Percentiles rank a stretch among this genome's conserved stretches.
phyloP scores from a whole-genome alignment of 2,888 invertebrate species.

The Acleris holmiana region DNA sequence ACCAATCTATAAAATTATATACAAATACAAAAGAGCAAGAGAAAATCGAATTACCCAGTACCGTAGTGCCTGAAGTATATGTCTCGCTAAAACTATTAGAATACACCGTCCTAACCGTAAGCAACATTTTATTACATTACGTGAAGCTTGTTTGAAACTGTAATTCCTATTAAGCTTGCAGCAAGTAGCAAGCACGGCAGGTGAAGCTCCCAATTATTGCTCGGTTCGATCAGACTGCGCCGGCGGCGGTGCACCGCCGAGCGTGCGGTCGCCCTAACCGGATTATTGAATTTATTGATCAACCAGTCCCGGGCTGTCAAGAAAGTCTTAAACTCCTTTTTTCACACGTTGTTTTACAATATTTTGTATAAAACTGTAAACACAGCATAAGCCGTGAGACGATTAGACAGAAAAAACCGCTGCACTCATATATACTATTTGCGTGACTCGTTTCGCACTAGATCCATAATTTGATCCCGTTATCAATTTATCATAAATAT shows the following conservation, averaged over 20 bases:
- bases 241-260: constrained; percentile 49
- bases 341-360: background rate
- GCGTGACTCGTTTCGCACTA: too few species aligned
- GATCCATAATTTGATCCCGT: too few species aligned
- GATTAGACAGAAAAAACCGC: too few species aligned
- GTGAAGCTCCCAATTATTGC: constrained; percentile 71
- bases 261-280: constrained; percentile 72
- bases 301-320: constrained; percentile 45
- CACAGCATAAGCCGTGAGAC: too few species aligned
- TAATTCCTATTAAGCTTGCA: constrained; percentile 4
- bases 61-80: background rate
- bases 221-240: constrained; percentile 69
- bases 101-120: background rate
- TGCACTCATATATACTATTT: too few species aligned
- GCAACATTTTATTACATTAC: background rate
- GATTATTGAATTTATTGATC: constrained; percentile 71
- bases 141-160: constrained; percentile 10
- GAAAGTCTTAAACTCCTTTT: background rate
- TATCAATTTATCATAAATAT: too few species aligned
- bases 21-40: too few species aligned
- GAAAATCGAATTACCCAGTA: too few species aligned
- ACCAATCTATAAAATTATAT: too few species aligned
- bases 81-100: background rate
- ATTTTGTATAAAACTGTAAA: too few species aligned
- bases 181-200: constrained; percentile 48